Evolutionary conservation across 2,888 invertebrate species (phyloP).

Genomic region (Nomada ruficornis): DNA sequence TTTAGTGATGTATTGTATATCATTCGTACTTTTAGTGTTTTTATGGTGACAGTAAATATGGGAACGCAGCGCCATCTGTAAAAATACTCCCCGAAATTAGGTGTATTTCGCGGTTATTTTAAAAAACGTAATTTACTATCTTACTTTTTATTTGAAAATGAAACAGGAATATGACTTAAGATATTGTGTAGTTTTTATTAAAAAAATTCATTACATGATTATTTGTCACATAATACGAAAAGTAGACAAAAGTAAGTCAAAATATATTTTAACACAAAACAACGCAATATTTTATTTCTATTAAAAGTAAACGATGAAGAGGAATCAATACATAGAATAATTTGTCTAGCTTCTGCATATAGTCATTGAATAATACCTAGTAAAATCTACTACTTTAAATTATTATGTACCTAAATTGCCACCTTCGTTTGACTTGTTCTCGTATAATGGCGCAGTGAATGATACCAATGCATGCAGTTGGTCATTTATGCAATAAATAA

Average conservation of each 20-base stretch:
- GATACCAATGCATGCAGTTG: constrained; percentile 19
- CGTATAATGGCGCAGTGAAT: constrained; percentile 7
- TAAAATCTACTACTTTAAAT: constrained; percentile 12
- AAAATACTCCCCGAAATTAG: background rate
- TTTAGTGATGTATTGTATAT: too few relatives aligned
- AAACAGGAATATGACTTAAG: background rate
- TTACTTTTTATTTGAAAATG: background rate
- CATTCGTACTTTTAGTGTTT: background rate
- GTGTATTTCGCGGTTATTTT: background rate
- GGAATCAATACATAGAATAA: background rate
- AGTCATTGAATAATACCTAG: background rate
- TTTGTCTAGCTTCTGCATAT: background rate
- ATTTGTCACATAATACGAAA: constrained; percentile 32
- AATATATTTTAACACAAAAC: background rate
- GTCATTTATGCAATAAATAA: constrained; percentile 45
- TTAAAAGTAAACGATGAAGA: background rate
- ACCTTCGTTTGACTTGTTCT: background rate
- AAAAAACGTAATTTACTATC: background rate
- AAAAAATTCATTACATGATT: constrained; percentile 54
- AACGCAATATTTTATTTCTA: background rate
- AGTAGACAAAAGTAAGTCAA: constrained; percentile 27
- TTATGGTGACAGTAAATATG: background rate
- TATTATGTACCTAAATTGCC: constrained; percentile 20
- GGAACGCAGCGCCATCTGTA: constrained; percentile 11
- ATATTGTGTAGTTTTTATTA: constrained; percentile 59